Percentiles rank a stretch among this genome's conserved stretches.
These are phyloP conservation scores for Drosophila merina DNA, from an alignment of 2,888 invertebrate genomes.

Conservation along the genomic window DNA sequence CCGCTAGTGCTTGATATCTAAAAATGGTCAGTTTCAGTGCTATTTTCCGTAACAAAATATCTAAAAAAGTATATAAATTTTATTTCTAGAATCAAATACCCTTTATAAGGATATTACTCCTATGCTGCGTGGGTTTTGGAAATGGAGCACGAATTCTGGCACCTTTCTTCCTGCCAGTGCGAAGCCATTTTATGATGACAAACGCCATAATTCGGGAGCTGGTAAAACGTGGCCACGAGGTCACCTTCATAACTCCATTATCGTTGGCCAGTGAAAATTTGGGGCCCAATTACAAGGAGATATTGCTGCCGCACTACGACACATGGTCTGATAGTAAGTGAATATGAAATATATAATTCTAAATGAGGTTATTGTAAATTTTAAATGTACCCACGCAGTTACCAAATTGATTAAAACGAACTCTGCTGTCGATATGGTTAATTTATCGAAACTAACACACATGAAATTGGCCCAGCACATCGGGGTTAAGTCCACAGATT, in stretches of 20 bases:
- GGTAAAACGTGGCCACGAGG: conserved; percentile 84
- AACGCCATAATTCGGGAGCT: conserved; percentile 83
- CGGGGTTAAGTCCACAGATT: conserved; percentile 67
- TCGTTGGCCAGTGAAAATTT: conserved; percentile 66
- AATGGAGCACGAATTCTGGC: conserved; percentile 82
- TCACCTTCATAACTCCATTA: conserved; percentile 71
- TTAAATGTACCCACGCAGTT: conserved; percentile 42
- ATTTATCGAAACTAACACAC: conserved; percentile 34
- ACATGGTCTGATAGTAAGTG: conserved; percentile 67
- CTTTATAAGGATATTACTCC: background rate
- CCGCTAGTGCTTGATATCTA: background rate
- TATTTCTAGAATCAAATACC: background rate
- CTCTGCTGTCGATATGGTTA: conserved; percentile 62
- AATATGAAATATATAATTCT: background rate
- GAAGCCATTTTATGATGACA: conserved; percentile 84
- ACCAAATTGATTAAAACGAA: conserved; percentile 38
- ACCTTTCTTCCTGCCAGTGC: conserved; percentile 82
- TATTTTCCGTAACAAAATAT: background rate
- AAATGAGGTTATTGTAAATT: background rate
- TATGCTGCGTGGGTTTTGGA: conserved; percentile 16
- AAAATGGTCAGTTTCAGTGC: background rate
- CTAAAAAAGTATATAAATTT: background rate
- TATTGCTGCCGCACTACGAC: conserved; percentile 68
- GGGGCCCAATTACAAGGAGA: conserved; percentile 71
- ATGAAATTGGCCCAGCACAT: conserved; percentile 53